phyloP scores from a whole-genome alignment of 2,797 vertebrate species.

The Sardinella longiceps region DNA sequence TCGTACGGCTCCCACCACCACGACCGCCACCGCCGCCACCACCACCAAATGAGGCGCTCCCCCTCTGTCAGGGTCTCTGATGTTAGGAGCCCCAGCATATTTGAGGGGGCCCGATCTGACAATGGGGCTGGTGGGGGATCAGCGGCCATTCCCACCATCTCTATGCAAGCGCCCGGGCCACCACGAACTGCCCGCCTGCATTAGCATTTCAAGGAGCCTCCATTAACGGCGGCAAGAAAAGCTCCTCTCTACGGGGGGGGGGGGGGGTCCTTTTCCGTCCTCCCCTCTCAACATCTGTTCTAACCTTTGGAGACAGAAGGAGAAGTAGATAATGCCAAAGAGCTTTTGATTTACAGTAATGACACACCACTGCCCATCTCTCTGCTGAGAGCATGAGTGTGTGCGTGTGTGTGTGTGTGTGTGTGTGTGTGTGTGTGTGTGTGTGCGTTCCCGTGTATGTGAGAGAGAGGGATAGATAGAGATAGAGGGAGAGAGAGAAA shows the following conservation, averaged over 20 bases:
- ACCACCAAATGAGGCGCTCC: constrained; percentile 43
- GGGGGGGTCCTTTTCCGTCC: constrained; percentile 89
- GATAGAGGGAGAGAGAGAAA: constrained; percentile 45
- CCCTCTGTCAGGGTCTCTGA: constrained; percentile 66
- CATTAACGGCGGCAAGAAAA: constrained; percentile 89
- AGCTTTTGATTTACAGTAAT: constrained; percentile 91
- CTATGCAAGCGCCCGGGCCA: constrained; percentile 83
- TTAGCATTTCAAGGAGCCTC: constrained; percentile 97
- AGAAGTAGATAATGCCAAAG: constrained; percentile 87
- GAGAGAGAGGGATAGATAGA: not conserved
- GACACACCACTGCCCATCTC: constrained; percentile 64
- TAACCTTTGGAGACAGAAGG: constrained; percentile 93
- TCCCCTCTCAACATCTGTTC: constrained; percentile 93
- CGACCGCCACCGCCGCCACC: not conserved
- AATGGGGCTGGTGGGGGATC: constrained; percentile 83
- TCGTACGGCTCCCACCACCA: constrained; percentile 36
- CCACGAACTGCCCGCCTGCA: constrained; percentile 80
- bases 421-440: not conserved
- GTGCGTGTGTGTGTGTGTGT: not conserved
- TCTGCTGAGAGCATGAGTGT: constrained; percentile 29
- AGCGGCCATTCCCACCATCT: constrained; percentile 85
- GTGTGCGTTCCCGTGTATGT: not conserved
- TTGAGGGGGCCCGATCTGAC: constrained; percentile 79
- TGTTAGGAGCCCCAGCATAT: constrained; percentile 77
- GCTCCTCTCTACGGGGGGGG: constrained; percentile 85